These are phyloP conservation scores for Gymnogyps californianus DNA, from an alignment of 2,113 vertebrate genomes.

Conservation along the genomic window DNA sequence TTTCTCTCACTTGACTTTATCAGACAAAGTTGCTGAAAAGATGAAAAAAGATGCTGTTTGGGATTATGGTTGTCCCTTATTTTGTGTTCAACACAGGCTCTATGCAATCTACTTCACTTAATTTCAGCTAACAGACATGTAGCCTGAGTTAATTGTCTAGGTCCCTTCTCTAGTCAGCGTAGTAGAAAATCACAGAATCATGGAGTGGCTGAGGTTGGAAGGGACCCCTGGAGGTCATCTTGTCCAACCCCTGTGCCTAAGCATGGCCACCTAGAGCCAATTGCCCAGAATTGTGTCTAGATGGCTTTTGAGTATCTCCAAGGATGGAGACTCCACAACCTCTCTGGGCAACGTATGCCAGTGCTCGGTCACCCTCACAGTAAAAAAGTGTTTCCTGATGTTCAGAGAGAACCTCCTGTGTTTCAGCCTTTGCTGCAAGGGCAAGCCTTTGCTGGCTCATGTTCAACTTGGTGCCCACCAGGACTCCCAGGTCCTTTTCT, in stretches of 20 bases:
- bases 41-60: neutral
- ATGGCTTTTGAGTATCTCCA: neutral
- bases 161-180: neutral
- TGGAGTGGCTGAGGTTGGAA: neutral
- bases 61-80: neutral
- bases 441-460: neutral
- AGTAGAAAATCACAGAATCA: neutral
- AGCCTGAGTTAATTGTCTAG: neutral
- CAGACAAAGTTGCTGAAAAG: neutral
- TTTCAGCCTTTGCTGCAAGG: neutral
- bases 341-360: neutral
- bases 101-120: neutral
- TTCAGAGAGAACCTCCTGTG: neutral
- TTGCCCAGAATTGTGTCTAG: neutral
- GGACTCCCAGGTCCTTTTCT: neutral
- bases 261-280: neutral
- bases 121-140: neutral
- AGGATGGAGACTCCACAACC: neutral
- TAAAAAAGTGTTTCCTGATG: neutral
- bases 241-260: neutral
- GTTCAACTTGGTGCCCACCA: neutral
- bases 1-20: neutral
- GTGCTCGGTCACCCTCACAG: neutral
- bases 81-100: neutral
- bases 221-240: neutral